These are phyloP conservation scores for Acropora tenuis DNA, from an alignment of 64 coral and sea anemone species.

Conservation along the genomic window DNA sequence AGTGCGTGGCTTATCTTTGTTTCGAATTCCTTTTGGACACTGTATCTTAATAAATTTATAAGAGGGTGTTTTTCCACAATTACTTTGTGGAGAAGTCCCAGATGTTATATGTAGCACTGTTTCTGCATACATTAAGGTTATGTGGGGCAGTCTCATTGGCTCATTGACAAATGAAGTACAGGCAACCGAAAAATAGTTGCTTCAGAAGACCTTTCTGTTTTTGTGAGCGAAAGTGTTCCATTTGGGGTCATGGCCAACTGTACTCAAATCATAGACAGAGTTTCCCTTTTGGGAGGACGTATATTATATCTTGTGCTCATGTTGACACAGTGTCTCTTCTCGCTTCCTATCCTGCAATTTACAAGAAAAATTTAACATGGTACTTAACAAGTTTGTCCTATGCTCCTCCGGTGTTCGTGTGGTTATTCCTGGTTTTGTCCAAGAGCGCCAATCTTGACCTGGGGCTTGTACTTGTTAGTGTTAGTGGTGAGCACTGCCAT, in stretches of 20 bases:
- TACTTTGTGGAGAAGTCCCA: too few species aligned
- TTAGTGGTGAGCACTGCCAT: background rate
- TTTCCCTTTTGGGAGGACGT: background rate
- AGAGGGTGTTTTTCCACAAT: too few species aligned
- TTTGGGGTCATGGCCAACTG: background rate
- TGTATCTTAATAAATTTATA: too few species aligned
- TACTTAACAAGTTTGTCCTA: background rate
- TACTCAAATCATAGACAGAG: background rate
- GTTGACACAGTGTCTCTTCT: background rate
- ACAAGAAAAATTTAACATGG: background rate
- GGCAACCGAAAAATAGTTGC: background rate
- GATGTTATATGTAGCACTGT: too few species aligned
- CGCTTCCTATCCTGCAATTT: background rate
- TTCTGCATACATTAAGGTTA: background rate
- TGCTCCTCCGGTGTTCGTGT: background rate
- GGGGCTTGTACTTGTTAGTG: background rate
- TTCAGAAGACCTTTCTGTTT: constrained; percentile 10
- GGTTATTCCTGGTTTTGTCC: background rate
- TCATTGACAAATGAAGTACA: background rate
- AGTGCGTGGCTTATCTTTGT: too few species aligned
- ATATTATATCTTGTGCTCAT: background rate
- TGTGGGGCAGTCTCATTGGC: too few species aligned
- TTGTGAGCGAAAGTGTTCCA: background rate
- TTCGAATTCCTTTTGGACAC: too few species aligned
- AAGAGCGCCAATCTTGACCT: background rate